A percentile compares a stretch with the other conserved stretches of the same genome.
phyloP scores from a whole-genome alignment of 2,113 vertebrate species.

The Anas platyrhynchos region DNA sequence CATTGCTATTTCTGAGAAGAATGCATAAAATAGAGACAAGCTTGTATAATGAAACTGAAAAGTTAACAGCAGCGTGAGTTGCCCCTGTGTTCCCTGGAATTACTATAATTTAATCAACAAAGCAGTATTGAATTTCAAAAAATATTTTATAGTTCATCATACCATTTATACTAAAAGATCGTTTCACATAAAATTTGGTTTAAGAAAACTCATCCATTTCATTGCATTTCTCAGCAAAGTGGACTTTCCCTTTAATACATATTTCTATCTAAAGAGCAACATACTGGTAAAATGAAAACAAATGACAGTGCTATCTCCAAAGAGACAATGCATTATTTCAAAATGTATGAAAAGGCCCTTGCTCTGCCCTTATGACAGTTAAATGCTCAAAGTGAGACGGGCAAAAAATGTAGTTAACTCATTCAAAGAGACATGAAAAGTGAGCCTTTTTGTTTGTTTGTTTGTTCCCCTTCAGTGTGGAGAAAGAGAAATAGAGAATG shows the following conservation, averaged over 20 bases:
- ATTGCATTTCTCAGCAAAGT: conserved; percentile 62
- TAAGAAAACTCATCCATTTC: conserved; percentile 59
- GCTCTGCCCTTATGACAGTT: conserved; percentile 62
- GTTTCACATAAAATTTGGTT: conserved; percentile 49
- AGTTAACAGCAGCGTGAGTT: conserved; percentile 2
- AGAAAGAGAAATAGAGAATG: background rate
- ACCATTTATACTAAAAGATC: conserved; percentile 19
- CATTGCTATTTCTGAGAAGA: conserved; percentile 11
- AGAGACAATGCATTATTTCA: conserved; percentile 76
- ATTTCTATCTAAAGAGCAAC: conserved; percentile 73
- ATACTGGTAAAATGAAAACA: conserved; percentile 77
- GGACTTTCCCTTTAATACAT: conserved; percentile 74
- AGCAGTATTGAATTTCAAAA: conserved; percentile 47
- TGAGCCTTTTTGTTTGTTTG: background rate
- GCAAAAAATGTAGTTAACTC: conserved; percentile 45
- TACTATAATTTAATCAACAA: conserved; percentile 50
- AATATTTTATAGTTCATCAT: conserved; percentile 29
- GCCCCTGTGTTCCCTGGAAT: background rate
- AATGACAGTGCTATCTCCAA: conserved; percentile 72
- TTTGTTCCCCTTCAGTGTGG: background rate
- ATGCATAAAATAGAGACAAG: conserved; percentile 49
- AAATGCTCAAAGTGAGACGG: conserved; percentile 64
- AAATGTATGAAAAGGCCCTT: conserved; percentile 67
- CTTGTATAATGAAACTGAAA: conserved; percentile 49
- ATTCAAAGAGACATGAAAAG: conserved; percentile 45